Percentiles rank a stretch among this genome's conserved stretches.
phyloP scores from a whole-genome alignment of 1,140 invertebrate species.

The Papilio machaon region DNA sequence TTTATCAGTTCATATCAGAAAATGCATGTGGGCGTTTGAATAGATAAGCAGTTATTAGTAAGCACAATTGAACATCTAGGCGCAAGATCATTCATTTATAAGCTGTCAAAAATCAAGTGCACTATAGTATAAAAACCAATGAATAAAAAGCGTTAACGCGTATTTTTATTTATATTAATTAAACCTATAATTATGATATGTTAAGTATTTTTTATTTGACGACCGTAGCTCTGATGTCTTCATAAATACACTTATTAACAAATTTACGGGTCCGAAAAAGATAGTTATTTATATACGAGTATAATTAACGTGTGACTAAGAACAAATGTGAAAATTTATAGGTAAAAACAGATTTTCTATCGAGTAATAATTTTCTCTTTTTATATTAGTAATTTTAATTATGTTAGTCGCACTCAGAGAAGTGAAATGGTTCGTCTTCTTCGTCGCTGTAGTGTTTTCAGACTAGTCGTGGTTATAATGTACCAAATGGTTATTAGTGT shows the following conservation, averaged over 20 bases:
- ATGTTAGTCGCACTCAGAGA: too few species aligned
- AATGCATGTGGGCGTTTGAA: background rate
- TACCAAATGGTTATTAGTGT: too few species aligned
- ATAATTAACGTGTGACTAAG: too few species aligned
- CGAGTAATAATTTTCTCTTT: too few species aligned
- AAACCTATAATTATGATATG: background rate
- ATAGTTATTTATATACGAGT: background rate
- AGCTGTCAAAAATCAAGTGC: constrained; percentile 32
- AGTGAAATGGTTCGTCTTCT: too few species aligned
- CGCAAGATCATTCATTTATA: constrained; percentile 21
- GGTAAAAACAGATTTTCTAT: too few species aligned
- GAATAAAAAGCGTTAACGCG: background rate
- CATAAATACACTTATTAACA: background rate
- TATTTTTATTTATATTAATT: constrained; percentile 3
- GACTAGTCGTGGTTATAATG: too few species aligned
- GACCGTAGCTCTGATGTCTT: background rate
- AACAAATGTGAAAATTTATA: too few species aligned
- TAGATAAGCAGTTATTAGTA: background rate
- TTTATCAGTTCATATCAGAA: background rate
- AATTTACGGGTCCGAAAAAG: background rate
- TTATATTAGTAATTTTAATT: too few species aligned
- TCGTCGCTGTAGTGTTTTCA: too few species aligned
- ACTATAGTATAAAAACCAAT: constrained; percentile 1
- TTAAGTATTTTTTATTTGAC: background rate
- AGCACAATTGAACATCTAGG: background rate